Evolutionary conservation across 2,888 invertebrate species (phyloP), one percentile per base, ranked within the genome.

Genomic region (Ecliptopera silaceata): DNA sequence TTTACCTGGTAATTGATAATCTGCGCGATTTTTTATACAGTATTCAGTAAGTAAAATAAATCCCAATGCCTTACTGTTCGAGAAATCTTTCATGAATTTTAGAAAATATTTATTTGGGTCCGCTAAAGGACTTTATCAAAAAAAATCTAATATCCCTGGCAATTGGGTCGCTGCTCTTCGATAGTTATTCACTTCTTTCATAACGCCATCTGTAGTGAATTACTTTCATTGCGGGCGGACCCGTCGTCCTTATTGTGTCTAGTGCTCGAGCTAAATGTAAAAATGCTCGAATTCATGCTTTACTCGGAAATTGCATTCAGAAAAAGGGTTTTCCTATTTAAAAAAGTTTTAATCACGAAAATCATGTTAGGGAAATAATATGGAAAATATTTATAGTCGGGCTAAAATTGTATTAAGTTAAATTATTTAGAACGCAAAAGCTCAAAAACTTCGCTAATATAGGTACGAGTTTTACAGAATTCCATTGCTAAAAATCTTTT

Each of bases 161-260:
- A 50, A 50, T 43, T 10, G 43, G 42, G 50, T 34, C 50, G 32
- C 32, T 41, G 42, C 45, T 53, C 46, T 46, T 39, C 32, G 39
- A 53, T 46, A 53, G 53, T 53, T 53, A 53, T 53, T 53, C 45
- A 52, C 53, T 53, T 53, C 44, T 52, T 52, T 43, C 39, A 50
- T 38, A 39, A 45, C 31, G 41, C 46, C 53, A 53, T 53, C 53
- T 53, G 46, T 22, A 15, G 13, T 10, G 22, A 53, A 53, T 41
- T 46, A 53, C 46, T 53, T 53, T 53, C 41, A 46, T 45, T 46
- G 46, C 41, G 46, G 53, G 4, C 32, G 12, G 12, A 13, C 11
- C 20, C 49, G 49, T 39, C 44, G 43, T 29, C 51, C 51, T 53
- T 50, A 46, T 56, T 44, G 36, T 36, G 46, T 42, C 34, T 42